A percentile compares a stretch with the other conserved stretches of the same genome.
These are phyloP conservation scores for Anthophora plumipes DNA, from an alignment of 2,888 invertebrate species.

Conservation along the genomic window DNA sequence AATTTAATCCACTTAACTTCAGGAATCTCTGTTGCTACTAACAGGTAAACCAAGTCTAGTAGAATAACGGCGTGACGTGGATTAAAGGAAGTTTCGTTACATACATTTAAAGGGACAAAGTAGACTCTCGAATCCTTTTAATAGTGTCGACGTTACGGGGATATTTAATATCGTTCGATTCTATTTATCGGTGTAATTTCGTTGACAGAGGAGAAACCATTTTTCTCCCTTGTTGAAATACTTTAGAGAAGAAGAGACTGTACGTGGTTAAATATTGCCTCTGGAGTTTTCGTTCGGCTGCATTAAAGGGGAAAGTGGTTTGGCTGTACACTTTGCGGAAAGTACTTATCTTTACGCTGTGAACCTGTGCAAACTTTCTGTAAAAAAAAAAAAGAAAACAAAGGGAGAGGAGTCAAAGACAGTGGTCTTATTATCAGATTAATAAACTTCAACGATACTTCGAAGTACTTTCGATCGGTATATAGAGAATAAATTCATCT, in stretches of 20 bases:
- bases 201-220: background rate
- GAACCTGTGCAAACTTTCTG: background rate
- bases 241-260: background rate
- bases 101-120: background rate
- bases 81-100: conserved; percentile 35
- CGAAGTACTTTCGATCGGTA: background rate
- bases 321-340: background rate
- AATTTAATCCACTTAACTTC: conserved; percentile 44
- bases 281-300: too few relatives aligned
- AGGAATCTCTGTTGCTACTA: background rate
- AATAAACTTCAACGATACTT: background rate
- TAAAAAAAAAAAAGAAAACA: too few relatives aligned
- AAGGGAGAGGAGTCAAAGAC: background rate
- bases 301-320: background rate
- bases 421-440: background rate
- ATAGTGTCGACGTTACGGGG: background rate
- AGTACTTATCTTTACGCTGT: background rate
- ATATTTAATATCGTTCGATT: conserved; percentile 6
- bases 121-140: background rate
- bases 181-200: background rate
- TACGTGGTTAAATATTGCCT: background rate
- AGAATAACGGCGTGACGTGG: conserved; percentile 21
- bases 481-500: background rate
- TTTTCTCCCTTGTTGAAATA: background rate
- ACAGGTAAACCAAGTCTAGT: conserved; percentile 10